Conservation (phyloP, 1,140 invertebrate species). For the Hormaphis cornu region DNA sequence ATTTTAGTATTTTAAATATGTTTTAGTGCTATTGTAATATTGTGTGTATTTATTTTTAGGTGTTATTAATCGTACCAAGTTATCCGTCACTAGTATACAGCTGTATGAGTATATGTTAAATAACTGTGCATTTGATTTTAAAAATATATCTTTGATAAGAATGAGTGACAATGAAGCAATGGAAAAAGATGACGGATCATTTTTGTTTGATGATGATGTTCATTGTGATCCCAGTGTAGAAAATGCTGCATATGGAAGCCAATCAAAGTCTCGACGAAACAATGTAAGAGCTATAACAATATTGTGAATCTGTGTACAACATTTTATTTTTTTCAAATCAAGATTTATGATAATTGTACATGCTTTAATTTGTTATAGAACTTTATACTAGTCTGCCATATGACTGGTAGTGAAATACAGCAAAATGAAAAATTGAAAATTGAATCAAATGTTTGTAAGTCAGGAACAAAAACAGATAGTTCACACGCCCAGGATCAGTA, state of each 20-base stretch:
- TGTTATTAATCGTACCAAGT: background rate
- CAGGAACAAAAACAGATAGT: background rate
- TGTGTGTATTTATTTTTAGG: slow-evolving; percentile 29
- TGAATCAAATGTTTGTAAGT: background rate
- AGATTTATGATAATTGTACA: too few relatives aligned
- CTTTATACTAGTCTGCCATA: background rate
- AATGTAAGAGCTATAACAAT: background rate
- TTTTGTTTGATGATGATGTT: slow-evolving; percentile 4
- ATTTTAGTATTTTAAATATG: background rate
- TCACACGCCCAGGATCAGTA: background rate
- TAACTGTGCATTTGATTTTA: background rate
- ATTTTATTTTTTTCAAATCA: too few relatives aligned
- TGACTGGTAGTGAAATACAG: slow-evolving; percentile 3
- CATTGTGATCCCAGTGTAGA: background rate
- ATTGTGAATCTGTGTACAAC: too few relatives aligned
- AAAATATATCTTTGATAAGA: slow-evolving; percentile 1
- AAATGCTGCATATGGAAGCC: background rate
- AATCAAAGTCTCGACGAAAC: background rate
- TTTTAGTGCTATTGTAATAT: background rate
- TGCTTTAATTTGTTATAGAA: background rate
- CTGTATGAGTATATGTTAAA: slow-evolving; percentile 8
- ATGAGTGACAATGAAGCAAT: background rate
- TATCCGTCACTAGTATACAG: background rate
- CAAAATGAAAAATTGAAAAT: background rate
- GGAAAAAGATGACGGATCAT: background rate